Percentiles rank a stretch among this genome's conserved stretches.
phyloP scores from a whole-genome alignment of 2,888 invertebrate species.

The Congeria kusceri region DNA sequence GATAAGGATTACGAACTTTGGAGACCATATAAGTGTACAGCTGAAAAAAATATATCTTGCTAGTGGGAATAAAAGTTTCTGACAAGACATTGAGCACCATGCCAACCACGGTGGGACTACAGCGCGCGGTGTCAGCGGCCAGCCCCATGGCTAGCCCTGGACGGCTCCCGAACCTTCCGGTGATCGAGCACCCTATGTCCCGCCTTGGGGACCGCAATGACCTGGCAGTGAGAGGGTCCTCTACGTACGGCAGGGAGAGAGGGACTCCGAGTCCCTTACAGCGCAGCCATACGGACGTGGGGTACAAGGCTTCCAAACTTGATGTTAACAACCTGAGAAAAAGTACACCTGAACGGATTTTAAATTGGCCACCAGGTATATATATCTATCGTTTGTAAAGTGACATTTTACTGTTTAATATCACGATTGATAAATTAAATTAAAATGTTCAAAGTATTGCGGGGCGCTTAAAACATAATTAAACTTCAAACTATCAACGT shows the following conservation, averaged over 20 bases:
- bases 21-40: no score
- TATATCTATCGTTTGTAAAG: neutral
- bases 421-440: no score
- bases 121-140: constrained; percentile 46
- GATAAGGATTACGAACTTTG: no score
- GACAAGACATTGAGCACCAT: constrained; percentile 20
- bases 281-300: constrained; percentile 42
- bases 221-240: constrained; percentile 65
- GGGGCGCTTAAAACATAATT: no score
- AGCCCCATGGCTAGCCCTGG: constrained; percentile 52
- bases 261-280: constrained; percentile 24
- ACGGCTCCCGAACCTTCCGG: constrained; percentile 64
- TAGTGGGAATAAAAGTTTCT: no score
- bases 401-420: no score
- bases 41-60: no score
- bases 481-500: no score
- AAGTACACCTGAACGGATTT: constrained; percentile 65
- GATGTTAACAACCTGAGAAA: constrained; percentile 34
- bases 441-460: no score
- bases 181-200: constrained; percentile 72
- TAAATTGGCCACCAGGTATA: constrained; percentile 73
- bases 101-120: constrained; percentile 55
- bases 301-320: constrained; percentile 14
- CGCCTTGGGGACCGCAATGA: constrained; percentile 62
- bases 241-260: constrained; percentile 40